Conservation (phyloP, 2,888 invertebrate genomes). For the Leptinotarsa tumamoca region DNA sequence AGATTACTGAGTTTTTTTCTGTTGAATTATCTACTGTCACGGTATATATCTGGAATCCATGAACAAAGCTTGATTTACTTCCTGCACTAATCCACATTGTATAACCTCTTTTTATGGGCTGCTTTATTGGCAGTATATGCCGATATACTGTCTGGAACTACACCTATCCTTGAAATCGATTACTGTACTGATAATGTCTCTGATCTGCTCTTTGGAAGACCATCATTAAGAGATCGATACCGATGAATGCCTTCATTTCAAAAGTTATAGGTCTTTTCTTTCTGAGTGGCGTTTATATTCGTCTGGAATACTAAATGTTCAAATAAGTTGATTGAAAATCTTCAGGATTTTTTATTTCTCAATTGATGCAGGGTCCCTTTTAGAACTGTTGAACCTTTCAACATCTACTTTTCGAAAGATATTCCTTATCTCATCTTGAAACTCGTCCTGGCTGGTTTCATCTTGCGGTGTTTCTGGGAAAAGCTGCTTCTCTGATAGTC, state of each 20-base stretch:
- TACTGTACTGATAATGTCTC: conserved; percentile 27
- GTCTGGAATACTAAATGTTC: conserved; percentile 1
- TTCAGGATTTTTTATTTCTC: neutral
- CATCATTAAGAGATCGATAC: neutral
- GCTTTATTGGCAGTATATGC: conserved; percentile 45
- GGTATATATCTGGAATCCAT: conserved; percentile 50
- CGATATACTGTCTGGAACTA: conserved; percentile 41
- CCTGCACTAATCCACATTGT: conserved; percentile 48
- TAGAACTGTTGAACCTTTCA: neutral
- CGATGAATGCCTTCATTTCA: neutral
- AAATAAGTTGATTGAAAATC: neutral
- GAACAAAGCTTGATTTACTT: conserved; percentile 39
- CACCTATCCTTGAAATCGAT: conserved; percentile 43
- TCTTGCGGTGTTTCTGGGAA: neutral
- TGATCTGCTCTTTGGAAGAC: conserved; percentile 13
- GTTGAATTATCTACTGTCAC: conserved; percentile 35
- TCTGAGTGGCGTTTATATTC: neutral
- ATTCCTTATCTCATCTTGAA: neutral
- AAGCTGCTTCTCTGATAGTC: no score
- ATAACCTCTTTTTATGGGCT: conserved; percentile 57
- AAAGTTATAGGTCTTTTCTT: neutral
- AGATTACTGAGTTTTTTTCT: conserved; percentile 39
- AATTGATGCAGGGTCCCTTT: neutral
- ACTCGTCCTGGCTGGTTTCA: neutral
- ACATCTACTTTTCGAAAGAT: neutral